Evolutionary conservation across 1,140 invertebrate genomes (phyloP).

Genomic region (Drosophila neocordata): DNA sequence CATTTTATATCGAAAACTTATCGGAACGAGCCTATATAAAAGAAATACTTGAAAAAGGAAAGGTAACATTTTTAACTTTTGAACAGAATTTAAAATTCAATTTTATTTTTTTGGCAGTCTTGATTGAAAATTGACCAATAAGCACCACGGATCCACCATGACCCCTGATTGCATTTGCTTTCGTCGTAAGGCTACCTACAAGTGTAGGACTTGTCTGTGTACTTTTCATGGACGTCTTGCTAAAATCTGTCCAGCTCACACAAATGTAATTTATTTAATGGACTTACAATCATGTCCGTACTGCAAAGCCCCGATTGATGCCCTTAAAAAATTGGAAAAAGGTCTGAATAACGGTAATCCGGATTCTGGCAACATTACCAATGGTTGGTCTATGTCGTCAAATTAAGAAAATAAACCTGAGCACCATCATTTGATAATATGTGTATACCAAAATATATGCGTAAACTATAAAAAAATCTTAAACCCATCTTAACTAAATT

Average conservation of each 20-base stretch:
- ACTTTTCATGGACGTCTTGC: not conserved
- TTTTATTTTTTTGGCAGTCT: too few relatives aligned
- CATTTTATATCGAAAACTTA: not conserved
- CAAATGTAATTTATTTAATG: not conserved
- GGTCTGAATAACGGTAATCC: not conserved
- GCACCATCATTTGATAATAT: too few relatives aligned
- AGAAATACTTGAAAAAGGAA: not conserved
- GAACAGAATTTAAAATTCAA: too few relatives aligned
- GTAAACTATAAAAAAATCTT: too few relatives aligned
- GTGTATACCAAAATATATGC: too few relatives aligned
- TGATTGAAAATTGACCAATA: too few relatives aligned
- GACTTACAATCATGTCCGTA: not conserved
- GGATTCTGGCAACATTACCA: too few relatives aligned
- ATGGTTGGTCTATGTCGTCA: too few relatives aligned
- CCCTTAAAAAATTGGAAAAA: not conserved
- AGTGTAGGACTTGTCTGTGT: not conserved
- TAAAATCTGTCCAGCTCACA: not conserved
- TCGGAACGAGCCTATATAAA: not conserved
- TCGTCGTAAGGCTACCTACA: not conserved
- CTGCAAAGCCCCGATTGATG: not conserved
- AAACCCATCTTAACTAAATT: too few relatives aligned
- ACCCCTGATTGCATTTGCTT: not conserved
- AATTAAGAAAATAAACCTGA: too few relatives aligned
- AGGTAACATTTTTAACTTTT: too few relatives aligned
- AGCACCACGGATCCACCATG: too few relatives aligned